A percentile compares a stretch with the other conserved stretches of the same genome.
These are phyloP conservation scores for Poecilia velifera DNA, from an alignment of 2,797 vertebrate species.

Conservation along the genomic window DNA sequence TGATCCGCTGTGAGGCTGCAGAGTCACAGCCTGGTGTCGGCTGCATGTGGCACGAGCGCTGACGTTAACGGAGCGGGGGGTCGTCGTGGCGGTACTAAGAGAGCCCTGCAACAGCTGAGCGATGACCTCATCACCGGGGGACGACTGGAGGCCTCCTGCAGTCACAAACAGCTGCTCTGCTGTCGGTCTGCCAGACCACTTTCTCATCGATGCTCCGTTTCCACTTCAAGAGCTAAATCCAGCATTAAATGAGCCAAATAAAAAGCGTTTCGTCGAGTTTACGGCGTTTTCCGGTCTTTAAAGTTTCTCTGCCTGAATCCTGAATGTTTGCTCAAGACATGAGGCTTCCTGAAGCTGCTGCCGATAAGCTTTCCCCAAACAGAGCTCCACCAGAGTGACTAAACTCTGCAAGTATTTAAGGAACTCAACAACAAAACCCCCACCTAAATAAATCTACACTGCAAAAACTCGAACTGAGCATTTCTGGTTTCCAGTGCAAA, in stretches of 20 bases:
- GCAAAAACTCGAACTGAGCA: too few species aligned
- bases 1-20: constrained; percentile 3
- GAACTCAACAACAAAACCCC: constrained; percentile 9
- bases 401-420: constrained; percentile 18
- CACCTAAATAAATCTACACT: background rate
- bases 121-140: constrained; percentile 74
- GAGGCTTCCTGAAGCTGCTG: constrained; percentile 6
- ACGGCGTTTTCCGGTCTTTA: background rate
- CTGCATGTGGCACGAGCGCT: background rate
- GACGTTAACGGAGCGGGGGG: background rate
- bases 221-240: background rate
- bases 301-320: background rate
- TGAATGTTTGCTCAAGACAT: background rate
- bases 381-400: constrained; percentile 28
- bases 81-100: background rate
- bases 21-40: background rate
- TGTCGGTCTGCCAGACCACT: constrained; percentile 34
- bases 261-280: background rate
- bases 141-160: constrained; percentile 46
- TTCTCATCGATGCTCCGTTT: background rate
- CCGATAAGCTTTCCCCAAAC: background rate
- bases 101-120: constrained; percentile 71
- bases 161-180: constrained; percentile 55
- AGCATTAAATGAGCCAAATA: background rate
- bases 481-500: too few species aligned